Percentiles rank a stretch among this genome's conserved stretches.
phyloP scores from a whole-genome alignment of 1,140 invertebrate genomes.

The Calliphora vicina region DNA sequence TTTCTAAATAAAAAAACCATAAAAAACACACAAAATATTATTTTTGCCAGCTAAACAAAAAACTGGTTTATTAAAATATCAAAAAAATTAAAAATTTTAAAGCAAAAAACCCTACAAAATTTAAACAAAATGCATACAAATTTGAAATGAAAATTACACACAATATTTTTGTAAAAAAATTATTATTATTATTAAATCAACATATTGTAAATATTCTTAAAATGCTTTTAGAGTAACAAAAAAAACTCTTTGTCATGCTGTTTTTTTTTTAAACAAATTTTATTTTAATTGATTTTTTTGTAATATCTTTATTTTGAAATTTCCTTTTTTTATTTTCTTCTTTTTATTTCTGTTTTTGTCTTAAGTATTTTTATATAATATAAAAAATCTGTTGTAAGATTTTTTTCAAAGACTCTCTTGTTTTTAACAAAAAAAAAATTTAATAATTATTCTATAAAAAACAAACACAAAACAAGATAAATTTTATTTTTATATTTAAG shows the following conservation, averaged over 20 bases:
- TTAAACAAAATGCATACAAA: neutral
- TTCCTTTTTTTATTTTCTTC: neutral
- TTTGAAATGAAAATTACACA: neutral
- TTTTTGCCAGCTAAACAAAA: neutral
- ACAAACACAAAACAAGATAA: neutral
- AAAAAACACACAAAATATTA: slow-evolving; percentile 10
- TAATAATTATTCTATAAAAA: neutral
- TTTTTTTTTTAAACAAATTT: no score
- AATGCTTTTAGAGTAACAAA: no score
- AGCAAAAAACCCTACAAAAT: no score
- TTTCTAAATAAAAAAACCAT: slow-evolving; percentile 10
- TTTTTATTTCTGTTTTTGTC: neutral
- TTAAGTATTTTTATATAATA: slow-evolving; percentile 40
- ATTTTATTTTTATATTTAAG: neutral
- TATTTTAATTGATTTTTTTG: neutral
- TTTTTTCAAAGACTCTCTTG: slow-evolving; percentile 42
- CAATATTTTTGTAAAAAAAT: neutral
- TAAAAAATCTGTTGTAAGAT: slow-evolving; percentile 43
- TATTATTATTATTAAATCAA: no score
- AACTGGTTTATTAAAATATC: neutral
- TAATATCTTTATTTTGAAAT: slow-evolving; percentile 5
- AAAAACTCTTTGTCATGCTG: no score
- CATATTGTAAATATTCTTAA: no score
- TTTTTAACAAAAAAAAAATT: neutral
- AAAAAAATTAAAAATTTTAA: neutral